Evolutionary conservation across 2,797 vertebrate genomes (phyloP), one percentile per base, ranked within the genome.

Genomic region (Dromococcyx pavoninus): DNA sequence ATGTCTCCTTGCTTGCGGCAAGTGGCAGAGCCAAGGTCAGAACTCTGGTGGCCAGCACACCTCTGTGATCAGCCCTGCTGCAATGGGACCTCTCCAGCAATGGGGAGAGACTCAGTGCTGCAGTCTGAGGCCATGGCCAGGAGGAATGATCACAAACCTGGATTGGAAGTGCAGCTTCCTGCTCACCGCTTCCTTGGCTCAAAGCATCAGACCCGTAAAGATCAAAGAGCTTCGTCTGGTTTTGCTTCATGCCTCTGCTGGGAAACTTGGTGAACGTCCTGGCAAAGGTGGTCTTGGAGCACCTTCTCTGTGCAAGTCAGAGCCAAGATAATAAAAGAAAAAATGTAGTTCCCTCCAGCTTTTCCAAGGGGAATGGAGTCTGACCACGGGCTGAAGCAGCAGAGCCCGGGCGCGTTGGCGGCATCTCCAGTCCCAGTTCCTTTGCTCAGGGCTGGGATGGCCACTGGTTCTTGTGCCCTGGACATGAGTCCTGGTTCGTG

Each of bases 181-280:
- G 19, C 67, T 87, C 5, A 1, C 33, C 14, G 43, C 67, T 86
- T 51, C 51, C 81, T 80, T 92, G 89, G 81, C 87, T 93, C 65
- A 23, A 53, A 64, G 58, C 5, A 3, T 44, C 71, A 69, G 83
- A 53, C 53, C 13, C 37, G 79, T 72, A 74, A 79, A 69, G 71
- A 93, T 88, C 85, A 93, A 95, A 94, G 89, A 82, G 17, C 72
- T 94, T 86, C 43, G 37, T 28, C 58, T 71, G 32, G 4, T 89
- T 97, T 94, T 91, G 50, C 64, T 92, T 95, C 58, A 58, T 91
- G 89, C 44, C 77, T 93, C 44, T 89, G 80, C 88, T 92, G 89
- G 91, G 86, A 94, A 95, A 69, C 48, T 61, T 67, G 60, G 58
- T 83, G 70, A 81, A 69, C 22, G n/a, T 91, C 61, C 61, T 91